Conservation (phyloP, 1,140 invertebrate genomes). For the Listronotus bonariensis region DNA sequence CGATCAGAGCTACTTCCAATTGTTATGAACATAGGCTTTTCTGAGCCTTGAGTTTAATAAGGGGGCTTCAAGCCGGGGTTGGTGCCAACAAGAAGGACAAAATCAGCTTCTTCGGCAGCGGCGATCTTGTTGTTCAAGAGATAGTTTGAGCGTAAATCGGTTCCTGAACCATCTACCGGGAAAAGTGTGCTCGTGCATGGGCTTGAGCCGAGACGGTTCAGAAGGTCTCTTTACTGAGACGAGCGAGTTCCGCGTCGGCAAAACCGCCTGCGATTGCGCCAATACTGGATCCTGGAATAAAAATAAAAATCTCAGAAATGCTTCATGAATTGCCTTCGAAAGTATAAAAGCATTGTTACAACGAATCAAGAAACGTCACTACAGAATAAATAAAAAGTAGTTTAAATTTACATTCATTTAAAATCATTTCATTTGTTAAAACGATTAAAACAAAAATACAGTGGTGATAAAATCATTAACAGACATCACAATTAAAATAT, state of each 20-base stretch:
- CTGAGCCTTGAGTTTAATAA: constrained; percentile 93
- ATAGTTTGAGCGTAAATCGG: constrained; percentile 90
- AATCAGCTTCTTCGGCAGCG: constrained; percentile 91
- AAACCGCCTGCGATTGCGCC: constrained; percentile 89
- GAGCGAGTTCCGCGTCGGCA: constrained; percentile 88
- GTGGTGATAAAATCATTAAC: too few relatives aligned
- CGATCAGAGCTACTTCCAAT: constrained; percentile 82
- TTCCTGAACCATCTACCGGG: constrained; percentile 80
- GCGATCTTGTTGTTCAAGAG: constrained; percentile 88
- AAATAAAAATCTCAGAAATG: too few relatives aligned
- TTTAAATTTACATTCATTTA: too few relatives aligned
- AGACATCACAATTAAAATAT: too few relatives aligned
- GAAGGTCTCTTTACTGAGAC: constrained; percentile 92
- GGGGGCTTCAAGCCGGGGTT: constrained; percentile 99
- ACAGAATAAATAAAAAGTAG: too few relatives aligned
- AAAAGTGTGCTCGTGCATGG: constrained; percentile 86
- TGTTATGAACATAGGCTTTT: constrained; percentile 89
- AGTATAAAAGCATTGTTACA: too few relatives aligned
- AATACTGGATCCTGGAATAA: constrained; percentile 61
- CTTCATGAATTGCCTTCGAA: too few relatives aligned
- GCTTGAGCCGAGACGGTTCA: constrained; percentile 83
- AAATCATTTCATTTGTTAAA: too few relatives aligned
- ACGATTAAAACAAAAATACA: too few relatives aligned
- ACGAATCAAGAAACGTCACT: too few relatives aligned
- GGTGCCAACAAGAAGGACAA: constrained; percentile 91